phyloP scores from a whole-genome alignment of 2,113 vertebrate genomes.

The cat (Felis catus) region F.catus_Fca126_mat1.0 CM031416.1:88500001-88500500 shows the following conservation, averaged over 20 bases:
- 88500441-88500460: conserved; percentile 29
- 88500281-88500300: conserved; percentile 44
- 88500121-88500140: neutral
- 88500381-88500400: conserved; percentile 64
- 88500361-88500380: conserved; percentile 4
- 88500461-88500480: neutral
- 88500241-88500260: conserved; percentile 29
- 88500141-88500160: neutral
- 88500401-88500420: conserved; percentile 3
- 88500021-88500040: neutral
- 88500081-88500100: conserved; percentile 39
- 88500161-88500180: neutral
- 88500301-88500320: conserved; percentile 45
- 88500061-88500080: conserved; percentile 39
- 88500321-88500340: conserved; percentile 35
- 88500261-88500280: neutral
- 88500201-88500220: conserved; percentile 16
- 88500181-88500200: conserved; percentile 19
- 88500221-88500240: conserved; percentile 10
- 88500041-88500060: neutral
- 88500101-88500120: accelerated
- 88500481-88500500: neutral
- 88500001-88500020: neutral
- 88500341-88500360: conserved; percentile 25
- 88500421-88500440: conserved; percentile 67